Percentiles rank a stretch among this genome's conserved stretches.
These are phyloP conservation scores for Siniperca obscura DNA, from an alignment of 2,797 vertebrate genomes.

Conservation along the genomic window DNA sequence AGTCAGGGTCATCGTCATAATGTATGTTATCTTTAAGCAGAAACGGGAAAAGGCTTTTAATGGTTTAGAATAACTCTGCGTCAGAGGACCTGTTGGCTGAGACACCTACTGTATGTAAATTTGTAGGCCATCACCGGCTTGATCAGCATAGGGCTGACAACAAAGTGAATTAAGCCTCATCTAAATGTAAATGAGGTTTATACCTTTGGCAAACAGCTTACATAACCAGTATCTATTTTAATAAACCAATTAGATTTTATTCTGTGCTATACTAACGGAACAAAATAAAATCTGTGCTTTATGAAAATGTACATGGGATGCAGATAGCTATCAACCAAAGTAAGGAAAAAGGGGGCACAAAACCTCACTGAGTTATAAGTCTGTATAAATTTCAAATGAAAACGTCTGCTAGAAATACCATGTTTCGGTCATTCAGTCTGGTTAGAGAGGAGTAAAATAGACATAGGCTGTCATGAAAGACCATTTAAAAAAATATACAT, in stretches of 20 bases:
- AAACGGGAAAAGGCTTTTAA: slow-evolving; percentile 39
- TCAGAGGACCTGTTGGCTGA: slow-evolving; percentile 72
- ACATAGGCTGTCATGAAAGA: slow-evolving; percentile 58
- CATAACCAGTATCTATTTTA: slow-evolving; percentile 83
- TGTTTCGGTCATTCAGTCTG: slow-evolving; percentile 58
- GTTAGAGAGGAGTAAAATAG: slow-evolving; percentile 51
- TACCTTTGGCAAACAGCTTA: slow-evolving; percentile 85
- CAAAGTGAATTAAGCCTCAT: slow-evolving; percentile 84
- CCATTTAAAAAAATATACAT: slow-evolving; percentile 59
- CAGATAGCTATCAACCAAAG: slow-evolving; percentile 54
- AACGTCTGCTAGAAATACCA: slow-evolving; percentile 62
- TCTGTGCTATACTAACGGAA: slow-evolving; percentile 68
- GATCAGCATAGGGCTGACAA: slow-evolving; percentile 82
- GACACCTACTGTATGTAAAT: slow-evolving; percentile 75
- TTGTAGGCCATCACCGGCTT: slow-evolving; percentile 76
- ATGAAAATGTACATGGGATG: slow-evolving; percentile 60
- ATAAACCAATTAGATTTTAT: slow-evolving; percentile 83
- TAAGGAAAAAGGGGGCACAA: slow-evolving; percentile 24
- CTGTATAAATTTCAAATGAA: slow-evolving; percentile 68
- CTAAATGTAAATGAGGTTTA: slow-evolving; percentile 87
- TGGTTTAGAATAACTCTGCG: slow-evolving; percentile 42
- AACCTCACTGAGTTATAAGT: slow-evolving; percentile 57
- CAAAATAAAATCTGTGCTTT: slow-evolving; percentile 73
- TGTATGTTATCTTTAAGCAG: slow-evolving; percentile 54
- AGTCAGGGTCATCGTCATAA: slow-evolving; percentile 60